Percentiles rank a stretch among this genome's conserved stretches.
These are phyloP conservation scores for Gortyna flavago DNA, from an alignment of 2,888 invertebrate genomes.

Conservation along the genomic window DNA sequence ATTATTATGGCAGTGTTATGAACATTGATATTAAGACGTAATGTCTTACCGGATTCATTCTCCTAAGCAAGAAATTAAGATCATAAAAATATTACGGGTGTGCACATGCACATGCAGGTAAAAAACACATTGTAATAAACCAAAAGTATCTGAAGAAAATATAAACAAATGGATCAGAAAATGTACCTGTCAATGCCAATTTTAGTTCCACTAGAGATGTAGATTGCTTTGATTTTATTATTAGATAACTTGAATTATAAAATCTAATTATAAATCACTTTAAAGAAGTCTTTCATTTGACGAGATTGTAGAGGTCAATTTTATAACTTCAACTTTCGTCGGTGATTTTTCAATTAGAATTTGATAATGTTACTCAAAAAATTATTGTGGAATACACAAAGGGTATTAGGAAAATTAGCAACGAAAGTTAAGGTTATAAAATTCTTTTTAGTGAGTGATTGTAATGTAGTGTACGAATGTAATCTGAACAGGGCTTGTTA, in stretches of 20 bases:
- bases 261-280: neutral
- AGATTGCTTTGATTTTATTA: neutral
- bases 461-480: neutral
- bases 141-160: neutral
- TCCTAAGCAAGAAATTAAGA: neutral
- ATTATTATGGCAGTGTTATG: neutral
- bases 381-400: neutral
- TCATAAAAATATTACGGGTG: neutral
- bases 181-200: neutral
- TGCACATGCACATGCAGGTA: neutral
- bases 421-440: neutral
- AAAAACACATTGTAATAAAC: neutral
- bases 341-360: neutral
- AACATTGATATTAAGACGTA: neutral
- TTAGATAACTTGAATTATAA: neutral
- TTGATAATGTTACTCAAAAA: neutral
- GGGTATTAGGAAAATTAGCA: neutral
- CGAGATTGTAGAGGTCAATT: neutral
- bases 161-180: neutral
- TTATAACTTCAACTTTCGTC: neutral
- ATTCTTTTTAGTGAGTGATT: neutral
- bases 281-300: too few relatives aligned
- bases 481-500: neutral
- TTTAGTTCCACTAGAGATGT: neutral
- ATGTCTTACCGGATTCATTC: neutral